Conservation (phyloP, 1,140 invertebrate species). For the Proales similis region DNA sequence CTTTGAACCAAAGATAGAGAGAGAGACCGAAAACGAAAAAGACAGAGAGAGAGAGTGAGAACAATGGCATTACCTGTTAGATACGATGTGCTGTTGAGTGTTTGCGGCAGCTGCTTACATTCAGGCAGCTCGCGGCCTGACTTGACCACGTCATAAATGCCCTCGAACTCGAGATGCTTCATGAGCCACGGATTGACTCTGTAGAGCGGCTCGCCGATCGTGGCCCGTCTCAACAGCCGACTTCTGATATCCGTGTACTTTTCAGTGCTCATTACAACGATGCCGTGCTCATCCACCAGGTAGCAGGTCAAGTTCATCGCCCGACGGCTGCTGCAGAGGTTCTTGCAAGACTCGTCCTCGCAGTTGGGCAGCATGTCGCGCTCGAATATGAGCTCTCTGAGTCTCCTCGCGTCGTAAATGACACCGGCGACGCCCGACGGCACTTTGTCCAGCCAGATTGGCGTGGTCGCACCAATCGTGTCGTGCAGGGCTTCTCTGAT, state of each 20-base stretch:
- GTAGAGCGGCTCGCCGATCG: conserved; percentile 20
- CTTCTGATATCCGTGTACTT: not conserved
- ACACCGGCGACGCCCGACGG: conserved; percentile 28
- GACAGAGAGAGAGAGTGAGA: not conserved
- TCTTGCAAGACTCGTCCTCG: conserved; percentile 11
- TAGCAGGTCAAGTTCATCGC: conserved; percentile 23
- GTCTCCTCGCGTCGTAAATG: conserved; percentile 11
- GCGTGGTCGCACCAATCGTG: conserved; percentile 21
- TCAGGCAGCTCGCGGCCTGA: conserved; percentile 21
- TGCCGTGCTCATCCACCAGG: conserved; percentile 22
- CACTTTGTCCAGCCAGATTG: conserved; percentile 34
- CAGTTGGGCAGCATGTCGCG: conserved; percentile 11
- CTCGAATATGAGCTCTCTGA: conserved; percentile 27
- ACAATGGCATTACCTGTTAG: not conserved
- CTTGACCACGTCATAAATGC: conserved; percentile 18
- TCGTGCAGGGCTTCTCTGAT: conserved; percentile 4
- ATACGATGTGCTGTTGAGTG: not conserved
- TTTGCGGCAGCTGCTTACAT: conserved; percentile 15
- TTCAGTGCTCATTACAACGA: conserved; percentile 21
- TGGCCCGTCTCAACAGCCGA: not conserved
- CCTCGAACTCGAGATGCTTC: conserved; percentile 26
- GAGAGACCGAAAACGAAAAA: not conserved
- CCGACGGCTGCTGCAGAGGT: conserved; percentile 7
- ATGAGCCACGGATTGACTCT: conserved; percentile 34
- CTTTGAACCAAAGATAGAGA: not conserved